These are phyloP conservation scores for Echeneis naucrates DNA, from an alignment of 2,797 vertebrate genomes.

Conservation along the genomic window DNA sequence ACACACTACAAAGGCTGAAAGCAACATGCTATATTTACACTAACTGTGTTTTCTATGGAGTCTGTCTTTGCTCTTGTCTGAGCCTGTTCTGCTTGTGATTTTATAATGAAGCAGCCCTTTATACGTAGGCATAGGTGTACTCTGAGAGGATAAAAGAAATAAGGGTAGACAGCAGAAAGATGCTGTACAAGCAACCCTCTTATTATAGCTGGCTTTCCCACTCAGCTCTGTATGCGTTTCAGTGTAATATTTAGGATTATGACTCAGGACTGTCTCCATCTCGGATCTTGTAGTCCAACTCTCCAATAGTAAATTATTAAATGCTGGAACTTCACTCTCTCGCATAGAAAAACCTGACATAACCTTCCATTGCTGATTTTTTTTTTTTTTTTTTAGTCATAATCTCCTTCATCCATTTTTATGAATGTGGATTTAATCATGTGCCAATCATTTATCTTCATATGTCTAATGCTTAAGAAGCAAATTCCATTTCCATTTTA, in stretches of 20 bases:
- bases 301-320: constrained; percentile 43
- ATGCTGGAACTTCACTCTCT: neutral
- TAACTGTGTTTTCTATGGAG: neutral
- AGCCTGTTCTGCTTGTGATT: constrained; percentile 13
- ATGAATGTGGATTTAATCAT: neutral
- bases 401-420: neutral
- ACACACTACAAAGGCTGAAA: neutral
- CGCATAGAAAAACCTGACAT: neutral
- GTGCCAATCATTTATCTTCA: no score
- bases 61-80: no score
- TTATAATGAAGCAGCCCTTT: constrained; percentile 1
- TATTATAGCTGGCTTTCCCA: constrained; percentile 23
- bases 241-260: constrained; percentile 11
- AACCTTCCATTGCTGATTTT: neutral
- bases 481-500: no score
- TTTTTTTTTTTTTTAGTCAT: neutral
- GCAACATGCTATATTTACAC: constrained; percentile 2
- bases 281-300: constrained; percentile 14
- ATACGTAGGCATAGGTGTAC: constrained; percentile 30
- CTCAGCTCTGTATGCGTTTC: neutral
- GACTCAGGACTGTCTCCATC: neutral
- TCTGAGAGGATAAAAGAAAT: constrained; percentile 43
- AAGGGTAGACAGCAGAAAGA: constrained; percentile 15
- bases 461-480: neutral
- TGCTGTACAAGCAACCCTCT: neutral